A percentile compares a stretch with the other conserved stretches of the same genome.
phyloP scores from a whole-genome alignment of 2,797 vertebrate genomes.

The Oceanodroma leucorhoa region DNA sequence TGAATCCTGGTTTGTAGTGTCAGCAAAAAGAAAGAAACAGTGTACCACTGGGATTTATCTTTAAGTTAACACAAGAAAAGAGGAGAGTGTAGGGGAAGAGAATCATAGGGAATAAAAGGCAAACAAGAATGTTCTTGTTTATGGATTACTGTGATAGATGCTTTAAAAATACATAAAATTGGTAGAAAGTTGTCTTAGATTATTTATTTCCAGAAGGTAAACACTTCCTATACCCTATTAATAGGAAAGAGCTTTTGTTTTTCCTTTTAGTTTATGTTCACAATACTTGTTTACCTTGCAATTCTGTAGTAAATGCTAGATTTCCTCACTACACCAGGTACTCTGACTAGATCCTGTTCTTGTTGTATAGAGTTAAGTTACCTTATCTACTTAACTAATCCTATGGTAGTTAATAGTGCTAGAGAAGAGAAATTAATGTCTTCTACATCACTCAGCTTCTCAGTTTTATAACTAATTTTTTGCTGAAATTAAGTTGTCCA shows the following conservation, averaged over 20 bases:
- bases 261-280: neutral
- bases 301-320: neutral
- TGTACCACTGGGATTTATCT: neutral
- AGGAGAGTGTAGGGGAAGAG: neutral
- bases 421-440: neutral
- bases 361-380: neutral
- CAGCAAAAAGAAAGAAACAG: neutral
- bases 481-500: neutral
- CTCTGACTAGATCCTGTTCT: neutral
- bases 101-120: neutral
- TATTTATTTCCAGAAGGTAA: neutral
- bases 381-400: neutral
- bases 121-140: neutral
- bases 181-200: neutral
- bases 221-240: neutral
- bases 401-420: neutral
- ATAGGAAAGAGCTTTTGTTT: neutral
- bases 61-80: neutral
- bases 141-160: neutral
- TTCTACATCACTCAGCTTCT: neutral
- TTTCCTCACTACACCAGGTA: neutral
- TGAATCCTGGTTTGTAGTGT: neutral
- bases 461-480: neutral
- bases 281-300: neutral
- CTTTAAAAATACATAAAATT: neutral